These are phyloP conservation scores for Apogon talboti DNA, from an alignment of 2,797 vertebrate genomes.

Conservation along the genomic window DNA sequence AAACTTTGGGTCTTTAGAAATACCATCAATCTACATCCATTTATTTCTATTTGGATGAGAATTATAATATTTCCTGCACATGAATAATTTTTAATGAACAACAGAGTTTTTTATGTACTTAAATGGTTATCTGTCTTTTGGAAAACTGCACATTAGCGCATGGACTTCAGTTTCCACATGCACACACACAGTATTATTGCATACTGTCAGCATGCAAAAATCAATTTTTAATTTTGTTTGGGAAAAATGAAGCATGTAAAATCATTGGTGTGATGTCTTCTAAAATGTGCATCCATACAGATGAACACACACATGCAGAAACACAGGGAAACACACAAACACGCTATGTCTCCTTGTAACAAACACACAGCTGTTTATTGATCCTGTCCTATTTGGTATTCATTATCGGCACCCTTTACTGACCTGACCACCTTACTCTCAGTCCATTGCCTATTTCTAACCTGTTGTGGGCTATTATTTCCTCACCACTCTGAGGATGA, in stretches of 20 bases:
- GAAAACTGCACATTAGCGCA: constrained; percentile 32
- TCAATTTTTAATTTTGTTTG: constrained; percentile 77
- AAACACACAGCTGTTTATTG: constrained; percentile 56
- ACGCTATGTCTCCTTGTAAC: constrained; percentile 22
- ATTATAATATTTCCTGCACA: not conserved
- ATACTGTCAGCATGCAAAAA: constrained; percentile 68
- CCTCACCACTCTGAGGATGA: constrained; percentile 48
- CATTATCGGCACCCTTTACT: constrained; percentile 58
- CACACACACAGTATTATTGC: constrained; percentile 28
- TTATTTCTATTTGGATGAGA: constrained; percentile 5
- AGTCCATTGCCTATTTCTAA: constrained; percentile 55
- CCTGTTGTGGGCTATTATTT: constrained; percentile 61
- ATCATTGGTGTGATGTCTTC: constrained; percentile 41
- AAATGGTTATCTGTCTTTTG: constrained; percentile 26
- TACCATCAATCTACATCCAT: not conserved
- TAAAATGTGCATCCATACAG: constrained; percentile 28
- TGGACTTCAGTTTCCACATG: constrained; percentile 13
- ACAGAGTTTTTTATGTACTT: constrained; percentile 13
- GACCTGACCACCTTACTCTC: constrained; percentile 51
- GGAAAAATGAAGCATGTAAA: constrained; percentile 55
- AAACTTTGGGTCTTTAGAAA: constrained; percentile 19
- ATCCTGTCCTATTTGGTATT: constrained; percentile 60
- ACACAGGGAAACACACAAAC: constrained; percentile 12
- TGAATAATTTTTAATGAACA: constrained; percentile 21
- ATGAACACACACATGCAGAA: constrained; percentile 6